These are phyloP conservation scores for Epicampocera succincta DNA, from an alignment of 2,888 invertebrate species.

Conservation along the genomic window DNA sequence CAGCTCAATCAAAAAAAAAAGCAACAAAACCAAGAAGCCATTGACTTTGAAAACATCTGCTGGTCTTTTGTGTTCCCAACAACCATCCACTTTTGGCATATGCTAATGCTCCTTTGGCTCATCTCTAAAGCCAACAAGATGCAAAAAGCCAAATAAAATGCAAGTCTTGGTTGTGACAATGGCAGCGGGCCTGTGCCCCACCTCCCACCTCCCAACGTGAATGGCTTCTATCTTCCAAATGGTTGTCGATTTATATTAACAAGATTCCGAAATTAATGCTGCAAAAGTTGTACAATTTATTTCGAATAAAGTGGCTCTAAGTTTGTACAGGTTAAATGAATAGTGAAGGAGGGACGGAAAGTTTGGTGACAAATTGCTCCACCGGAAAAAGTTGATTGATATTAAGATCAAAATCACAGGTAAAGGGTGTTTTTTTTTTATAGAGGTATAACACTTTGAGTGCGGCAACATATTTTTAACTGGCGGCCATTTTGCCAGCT, in stretches of 20 bases:
- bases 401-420: no score
- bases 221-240: constrained; percentile 27
- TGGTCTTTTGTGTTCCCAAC: constrained; percentile 1
- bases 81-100: constrained; percentile 1
- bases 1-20: background rate
- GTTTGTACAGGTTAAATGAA: no score
- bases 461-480: no score
- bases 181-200: background rate
- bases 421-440: no score
- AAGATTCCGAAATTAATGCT: background rate
- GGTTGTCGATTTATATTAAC: constrained; percentile 7
- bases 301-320: no score
- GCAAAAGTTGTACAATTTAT: background rate
- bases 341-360: no score
- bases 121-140: constrained; percentile 6
- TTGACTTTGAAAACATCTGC: constrained; percentile 63
- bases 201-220: background rate
- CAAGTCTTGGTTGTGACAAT: constrained; percentile 45
- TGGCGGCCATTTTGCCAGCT: no score
- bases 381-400: no score
- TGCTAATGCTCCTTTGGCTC: constrained; percentile 14
- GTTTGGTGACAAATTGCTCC: no score
- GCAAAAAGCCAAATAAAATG: background rate
- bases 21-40: constrained; percentile 8
- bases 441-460: no score